phyloP scores from a whole-genome alignment of 2,888 invertebrate genomes.

The Andrena minutula region DNA sequence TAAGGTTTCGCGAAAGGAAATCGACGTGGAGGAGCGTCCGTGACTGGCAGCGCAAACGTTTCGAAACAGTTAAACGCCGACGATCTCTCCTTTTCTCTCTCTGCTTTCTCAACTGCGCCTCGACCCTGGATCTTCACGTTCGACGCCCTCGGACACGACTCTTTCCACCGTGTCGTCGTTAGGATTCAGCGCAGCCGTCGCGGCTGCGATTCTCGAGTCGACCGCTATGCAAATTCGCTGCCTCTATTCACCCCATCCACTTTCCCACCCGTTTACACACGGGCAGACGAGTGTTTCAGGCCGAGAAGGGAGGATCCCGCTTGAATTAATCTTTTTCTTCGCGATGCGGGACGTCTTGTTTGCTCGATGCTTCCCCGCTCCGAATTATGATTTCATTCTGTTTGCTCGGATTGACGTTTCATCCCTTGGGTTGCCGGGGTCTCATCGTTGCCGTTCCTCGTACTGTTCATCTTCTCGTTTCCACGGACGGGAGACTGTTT shows the following conservation, averaged over 20 bases:
- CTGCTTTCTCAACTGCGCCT: background rate
- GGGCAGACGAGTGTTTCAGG: background rate
- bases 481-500: no score
- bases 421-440: no score
- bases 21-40: conserved; percentile 52
- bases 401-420: no score
- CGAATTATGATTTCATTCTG: no score
- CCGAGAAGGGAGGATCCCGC: conserved; percentile 9
- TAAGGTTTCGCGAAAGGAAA: conserved; percentile 37
- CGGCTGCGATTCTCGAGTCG: conserved; percentile 74
- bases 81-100: conserved; percentile 4
- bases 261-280: conserved; percentile 10
- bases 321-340: conserved; percentile 26
- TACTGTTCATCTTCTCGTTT: no score
- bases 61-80: conserved; percentile 39
- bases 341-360: background rate
- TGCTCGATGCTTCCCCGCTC: background rate
- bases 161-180: conserved; percentile 65
- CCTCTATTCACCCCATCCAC: background rate
- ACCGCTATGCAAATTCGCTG: conserved; percentile 78
- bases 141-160: conserved; percentile 25
- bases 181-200: conserved; percentile 76
- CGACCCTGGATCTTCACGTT: conserved; percentile 27
- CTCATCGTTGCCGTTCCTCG: no score
- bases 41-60: conserved; percentile 62